Conservation (phyloP, 2,797 vertebrate genomes). For the Danio tinwini region DNA sequence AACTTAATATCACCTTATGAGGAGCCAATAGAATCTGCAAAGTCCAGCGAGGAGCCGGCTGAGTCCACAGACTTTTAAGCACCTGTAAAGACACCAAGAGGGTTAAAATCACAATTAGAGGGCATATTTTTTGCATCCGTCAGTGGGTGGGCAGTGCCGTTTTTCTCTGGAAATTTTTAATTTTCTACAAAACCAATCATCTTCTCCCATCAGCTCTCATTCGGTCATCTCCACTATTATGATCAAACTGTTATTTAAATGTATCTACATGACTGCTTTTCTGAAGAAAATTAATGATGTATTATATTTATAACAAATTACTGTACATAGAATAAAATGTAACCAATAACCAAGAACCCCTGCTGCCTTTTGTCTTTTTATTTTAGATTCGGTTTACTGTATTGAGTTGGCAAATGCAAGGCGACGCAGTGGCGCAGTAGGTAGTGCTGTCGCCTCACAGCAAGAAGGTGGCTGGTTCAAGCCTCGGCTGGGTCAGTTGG, state of each 20-base stretch:
- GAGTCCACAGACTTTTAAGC: not conserved
- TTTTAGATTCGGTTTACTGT: not conserved
- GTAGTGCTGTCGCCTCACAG: no score
- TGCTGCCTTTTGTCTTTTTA: conserved; percentile 8
- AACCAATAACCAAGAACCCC: conserved; percentile 74
- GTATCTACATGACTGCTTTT: conserved; percentile 88
- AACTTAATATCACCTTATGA: not conserved
- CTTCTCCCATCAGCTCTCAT: conserved; percentile 76
- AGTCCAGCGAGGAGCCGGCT: conserved; percentile 8
- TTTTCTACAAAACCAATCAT: conserved; percentile 72
- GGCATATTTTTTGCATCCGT: conserved; percentile 26
- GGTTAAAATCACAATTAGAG: conserved; percentile 27
- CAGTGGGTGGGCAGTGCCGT: conserved; percentile 28
- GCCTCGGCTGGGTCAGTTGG: no score
- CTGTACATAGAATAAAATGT: conserved; percentile 98
- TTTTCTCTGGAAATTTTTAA: conserved; percentile 75
- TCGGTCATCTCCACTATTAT: conserved; percentile 78
- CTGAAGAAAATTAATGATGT: conserved; percentile 83
- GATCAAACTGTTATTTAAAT: conserved; percentile 85
- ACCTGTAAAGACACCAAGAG: conserved; percentile 21
- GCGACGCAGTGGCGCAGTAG: no score
- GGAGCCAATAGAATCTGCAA: not conserved
- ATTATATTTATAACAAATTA: conserved; percentile 99
- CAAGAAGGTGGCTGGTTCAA: no score
- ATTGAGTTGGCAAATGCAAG: not conserved